A percentile compares a stretch with the other conserved stretches of the same genome.
Evolutionary conservation across 2,113 vertebrate species (phyloP).

Genomic region (Rhinopomastus cyanomelas): DNA sequence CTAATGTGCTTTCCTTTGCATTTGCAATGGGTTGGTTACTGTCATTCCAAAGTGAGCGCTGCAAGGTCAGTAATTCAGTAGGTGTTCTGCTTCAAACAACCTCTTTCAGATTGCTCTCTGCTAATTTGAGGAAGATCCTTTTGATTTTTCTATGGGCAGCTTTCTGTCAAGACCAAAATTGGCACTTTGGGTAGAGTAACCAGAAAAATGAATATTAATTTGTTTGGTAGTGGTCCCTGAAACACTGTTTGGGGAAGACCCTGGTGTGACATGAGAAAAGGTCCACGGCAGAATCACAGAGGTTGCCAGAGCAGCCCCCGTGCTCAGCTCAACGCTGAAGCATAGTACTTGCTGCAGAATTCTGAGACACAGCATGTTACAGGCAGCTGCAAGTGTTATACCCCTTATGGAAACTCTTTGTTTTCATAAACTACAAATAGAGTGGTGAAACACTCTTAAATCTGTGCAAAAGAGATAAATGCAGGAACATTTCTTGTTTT

Average conservation of each 20-base stretch:
- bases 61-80: not conserved
- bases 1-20: not conserved
- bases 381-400: not conserved
- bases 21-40: conserved; percentile 7
- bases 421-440: not conserved
- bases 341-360: not conserved
- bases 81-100: not conserved
- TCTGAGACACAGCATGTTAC: not conserved
- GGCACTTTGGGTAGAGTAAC: not conserved
- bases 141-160: not conserved
- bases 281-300: not conserved
- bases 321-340: not conserved
- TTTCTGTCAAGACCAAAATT: not conserved
- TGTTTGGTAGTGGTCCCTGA: not conserved
- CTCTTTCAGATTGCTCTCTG: not conserved
- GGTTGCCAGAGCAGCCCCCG: not conserved
- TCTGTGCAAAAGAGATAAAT: not conserved
- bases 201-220: not conserved
- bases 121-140: not conserved
- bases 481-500: not conserved
- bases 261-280: not conserved
- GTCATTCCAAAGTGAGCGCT: not conserved
- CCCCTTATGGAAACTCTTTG: not conserved
- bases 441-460: not conserved
- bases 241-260: not conserved